Percentiles rank a stretch among this genome's conserved stretches.
These are phyloP conservation scores for Ianthella basta DNA, from an alignment of 37 sponge, comb jelly and placozoan species.

Conservation along the genomic window DNA sequence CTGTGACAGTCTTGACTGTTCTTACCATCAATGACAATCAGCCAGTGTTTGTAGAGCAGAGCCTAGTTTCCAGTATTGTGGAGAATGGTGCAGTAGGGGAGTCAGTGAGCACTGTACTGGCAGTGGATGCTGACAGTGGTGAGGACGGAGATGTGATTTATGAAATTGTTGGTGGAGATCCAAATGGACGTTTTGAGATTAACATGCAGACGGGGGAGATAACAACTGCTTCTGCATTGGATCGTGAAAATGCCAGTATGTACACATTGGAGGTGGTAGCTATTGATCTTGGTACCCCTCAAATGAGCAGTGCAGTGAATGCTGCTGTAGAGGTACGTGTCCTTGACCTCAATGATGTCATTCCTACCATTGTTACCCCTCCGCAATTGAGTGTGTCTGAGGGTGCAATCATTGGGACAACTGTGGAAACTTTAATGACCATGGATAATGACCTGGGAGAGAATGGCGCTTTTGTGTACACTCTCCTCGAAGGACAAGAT, in stretches of 20 bases:
- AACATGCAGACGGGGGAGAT: neutral
- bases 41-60: neutral
- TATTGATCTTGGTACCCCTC: neutral
- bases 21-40: slow-evolving; percentile 41
- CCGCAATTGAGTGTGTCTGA: neutral
- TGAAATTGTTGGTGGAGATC: slow-evolving; percentile 27
- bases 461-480: neutral
- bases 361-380: neutral
- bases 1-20: slow-evolving; percentile 12
- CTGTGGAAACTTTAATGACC: neutral
- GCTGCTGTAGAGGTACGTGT: neutral
- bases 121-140: slow-evolving; percentile 50
- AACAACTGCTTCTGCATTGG: neutral
- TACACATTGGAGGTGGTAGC: neutral
- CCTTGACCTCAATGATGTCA: neutral
- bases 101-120: slow-evolving; percentile 37
- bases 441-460: neutral
- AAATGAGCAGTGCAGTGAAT: no score
- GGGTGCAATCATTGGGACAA: neutral
- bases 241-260: slow-evolving; percentile 1
- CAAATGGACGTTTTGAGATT: slow-evolving; percentile 32
- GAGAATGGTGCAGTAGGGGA: neutral
- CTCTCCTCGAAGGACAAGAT: neutral
- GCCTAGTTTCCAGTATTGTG: neutral
- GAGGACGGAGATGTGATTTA: slow-evolving; percentile 43